phyloP scores from a whole-genome alignment of 2,113 vertebrate genomes.

The Fulmarus glacialis region DNA sequence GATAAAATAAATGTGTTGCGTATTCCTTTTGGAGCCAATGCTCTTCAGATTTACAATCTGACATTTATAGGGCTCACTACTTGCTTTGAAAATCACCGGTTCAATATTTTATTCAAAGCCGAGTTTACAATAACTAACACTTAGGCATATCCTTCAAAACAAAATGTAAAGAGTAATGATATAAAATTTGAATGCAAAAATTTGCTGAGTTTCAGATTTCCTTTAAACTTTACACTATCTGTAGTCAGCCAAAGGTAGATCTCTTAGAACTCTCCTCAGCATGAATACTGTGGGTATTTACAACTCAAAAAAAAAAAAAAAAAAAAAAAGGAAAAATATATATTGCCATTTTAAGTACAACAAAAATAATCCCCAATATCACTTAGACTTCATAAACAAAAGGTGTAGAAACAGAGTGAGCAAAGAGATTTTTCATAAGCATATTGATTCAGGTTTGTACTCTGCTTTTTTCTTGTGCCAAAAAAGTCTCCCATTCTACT shows the following conservation, averaged over 20 bases:
- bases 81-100: background rate
- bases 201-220: background rate
- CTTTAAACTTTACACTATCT: background rate
- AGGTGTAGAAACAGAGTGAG: background rate
- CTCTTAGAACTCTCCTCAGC: background rate
- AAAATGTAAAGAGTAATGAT: background rate
- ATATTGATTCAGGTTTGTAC: background rate
- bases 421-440: background rate
- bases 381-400: background rate
- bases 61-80: background rate
- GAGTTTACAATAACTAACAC: background rate
- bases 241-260: background rate
- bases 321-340: background rate
- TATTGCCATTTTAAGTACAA: background rate
- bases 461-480: background rate
- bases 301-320: background rate
- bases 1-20: background rate
- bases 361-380: background rate
- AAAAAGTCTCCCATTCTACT: background rate
- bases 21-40: background rate
- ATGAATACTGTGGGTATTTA: background rate
- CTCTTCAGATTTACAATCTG: background rate
- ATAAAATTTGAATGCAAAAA: background rate
- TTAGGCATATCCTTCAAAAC: background rate
- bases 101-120: background rate